Conservation (phyloP, 2,888 invertebrate genomes). For the Andrena dorsata region DNA sequence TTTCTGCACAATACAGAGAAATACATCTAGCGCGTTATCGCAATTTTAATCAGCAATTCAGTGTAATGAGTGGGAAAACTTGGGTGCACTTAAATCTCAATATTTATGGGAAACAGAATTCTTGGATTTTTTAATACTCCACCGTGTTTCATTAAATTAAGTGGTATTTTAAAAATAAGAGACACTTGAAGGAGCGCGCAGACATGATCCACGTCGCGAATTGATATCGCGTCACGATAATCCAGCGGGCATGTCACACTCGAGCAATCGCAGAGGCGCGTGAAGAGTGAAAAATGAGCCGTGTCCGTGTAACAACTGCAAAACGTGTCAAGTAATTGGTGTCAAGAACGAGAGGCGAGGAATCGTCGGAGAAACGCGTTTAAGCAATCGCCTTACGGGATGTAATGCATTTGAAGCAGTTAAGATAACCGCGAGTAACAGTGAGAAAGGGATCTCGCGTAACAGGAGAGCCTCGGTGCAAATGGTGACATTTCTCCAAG, state of each 20-base stretch:
- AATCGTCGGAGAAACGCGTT: constrained; percentile 63
- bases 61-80: not conserved
- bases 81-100: not conserved
- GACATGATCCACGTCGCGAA: constrained; percentile 25
- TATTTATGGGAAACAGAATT: not conserved
- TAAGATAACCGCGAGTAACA: constrained; percentile 71
- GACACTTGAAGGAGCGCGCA: not conserved
- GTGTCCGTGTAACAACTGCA: constrained; percentile 13
- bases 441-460: constrained; percentile 55
- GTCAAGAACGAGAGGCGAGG: constrained; percentile 60
- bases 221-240: constrained; percentile 44
- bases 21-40: not conserved
- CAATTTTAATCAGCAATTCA: not conserved
- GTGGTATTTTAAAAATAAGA: too few relatives aligned
- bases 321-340: constrained; percentile 65
- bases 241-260: constrained; percentile 26
- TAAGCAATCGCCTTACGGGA: constrained; percentile 72
- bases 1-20: not conserved
- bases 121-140: too few relatives aligned
- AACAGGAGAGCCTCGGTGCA: not conserved
- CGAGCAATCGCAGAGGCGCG: constrained; percentile 34
- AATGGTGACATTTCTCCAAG: constrained; percentile 31
- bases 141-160: too few relatives aligned
- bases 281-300: constrained; percentile 31
- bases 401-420: constrained; percentile 73